phyloP scores from a whole-genome alignment of 2,113 vertebrate species.

The Oryzias celebensis region DNA sequence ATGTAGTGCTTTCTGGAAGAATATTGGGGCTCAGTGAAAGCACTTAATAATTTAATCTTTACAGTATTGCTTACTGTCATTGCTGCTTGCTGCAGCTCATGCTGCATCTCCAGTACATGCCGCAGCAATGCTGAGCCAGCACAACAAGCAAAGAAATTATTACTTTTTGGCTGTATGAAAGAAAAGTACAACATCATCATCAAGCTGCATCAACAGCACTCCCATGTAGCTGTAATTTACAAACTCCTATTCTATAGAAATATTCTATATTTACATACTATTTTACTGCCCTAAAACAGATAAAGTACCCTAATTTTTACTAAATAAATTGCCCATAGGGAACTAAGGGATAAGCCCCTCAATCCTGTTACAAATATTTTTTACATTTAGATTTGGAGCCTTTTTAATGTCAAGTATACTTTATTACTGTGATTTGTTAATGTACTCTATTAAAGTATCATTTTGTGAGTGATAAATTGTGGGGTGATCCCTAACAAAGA shows the following conservation, averaged over 20 bases:
- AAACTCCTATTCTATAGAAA: not conserved
- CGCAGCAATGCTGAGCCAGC: slow-evolving; percentile 23
- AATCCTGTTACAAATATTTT: no score
- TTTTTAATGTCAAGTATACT: no score
- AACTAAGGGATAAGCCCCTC: no score
- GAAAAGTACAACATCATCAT: not conserved
- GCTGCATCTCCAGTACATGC: slow-evolving; percentile 1
- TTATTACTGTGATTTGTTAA: no score
- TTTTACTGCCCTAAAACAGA: no score
- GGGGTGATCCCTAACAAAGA: no score
- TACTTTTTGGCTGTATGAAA: slow-evolving; percentile 3
- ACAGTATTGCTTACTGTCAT: slow-evolving; percentile 37
- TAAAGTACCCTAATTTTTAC: no score
- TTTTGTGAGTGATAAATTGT: no score
- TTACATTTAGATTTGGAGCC: no score
- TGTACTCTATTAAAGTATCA: no score
- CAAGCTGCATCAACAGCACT: not conserved
- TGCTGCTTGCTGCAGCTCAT: slow-evolving; percentile 11
- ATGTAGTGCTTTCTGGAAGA: slow-evolving; percentile 35
- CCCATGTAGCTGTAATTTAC: not conserved
- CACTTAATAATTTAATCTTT: slow-evolving; percentile 60
- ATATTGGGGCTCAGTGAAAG: slow-evolving; percentile 49
- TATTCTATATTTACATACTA: not conserved
- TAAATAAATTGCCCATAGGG: no score
- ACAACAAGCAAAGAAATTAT: slow-evolving; percentile 2